Evolutionary conservation across 53 echinoderm and acorn worm species (phyloP), one percentile per base, ranked within the genome.

Genomic region (Henricia sp.): DNA sequence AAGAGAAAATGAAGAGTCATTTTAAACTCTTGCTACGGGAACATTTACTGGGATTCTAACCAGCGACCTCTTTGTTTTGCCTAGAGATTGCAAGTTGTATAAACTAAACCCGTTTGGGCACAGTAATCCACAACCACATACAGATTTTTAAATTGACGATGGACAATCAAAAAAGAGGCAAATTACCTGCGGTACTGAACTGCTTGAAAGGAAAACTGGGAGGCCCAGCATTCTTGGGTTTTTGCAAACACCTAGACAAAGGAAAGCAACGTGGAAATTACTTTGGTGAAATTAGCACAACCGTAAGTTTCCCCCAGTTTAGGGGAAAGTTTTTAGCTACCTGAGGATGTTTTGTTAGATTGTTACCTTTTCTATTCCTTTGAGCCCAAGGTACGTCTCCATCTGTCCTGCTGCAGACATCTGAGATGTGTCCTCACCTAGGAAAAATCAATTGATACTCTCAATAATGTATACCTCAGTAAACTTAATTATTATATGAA

Each of bases 351-450:
- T 24, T 66, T 29, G 3, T 37, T 66, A 14, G 14, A 27, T 66
- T 66, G 71, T 1, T 82, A 88, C 88, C 88, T 88, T 88, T 29
- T 68, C 71, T 54, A 80, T 37, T 53, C 82, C 82, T 59, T 48
- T 78, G 70, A 88, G 66, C 38, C 80, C 88, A 1, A 88, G 71
- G 23, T 75, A 54, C 11, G 88, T 88, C 13, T 68, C 80, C 82
- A 88, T 68, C 62, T 88, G 88, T 82, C 88, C 88, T 27, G 88
- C 88, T n/a, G 88, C 88, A 16, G 88, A 88, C 70, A 82, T 69
- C 38, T 78, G 82, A 12, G 42, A 42, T 43, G 88, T 88, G 56
- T 88, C 88, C 70, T 88, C 88, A 69, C 88, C 88, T 88, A 33
- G 3, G 4, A 17, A 54, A 54, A 54, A 44, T 44, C 44, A 44